Evolutionary conservation across 2,888 invertebrate genomes (phyloP), one percentile per base, ranked within the genome.

Genomic region (Spisula solida): DNA sequence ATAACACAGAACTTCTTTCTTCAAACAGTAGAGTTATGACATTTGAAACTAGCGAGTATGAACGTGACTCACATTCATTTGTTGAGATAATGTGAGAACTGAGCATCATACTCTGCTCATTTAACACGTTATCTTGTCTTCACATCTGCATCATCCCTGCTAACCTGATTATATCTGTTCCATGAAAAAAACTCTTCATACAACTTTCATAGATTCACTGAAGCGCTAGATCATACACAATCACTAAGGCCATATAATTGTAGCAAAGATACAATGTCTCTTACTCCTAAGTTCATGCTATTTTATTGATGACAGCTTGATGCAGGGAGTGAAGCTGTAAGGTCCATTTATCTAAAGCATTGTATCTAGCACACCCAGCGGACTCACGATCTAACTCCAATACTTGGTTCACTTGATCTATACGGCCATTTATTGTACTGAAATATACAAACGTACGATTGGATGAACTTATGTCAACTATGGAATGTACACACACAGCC

Each of bases 311-410:
- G 95, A 99, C 98, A 87, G 99, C 98, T 95, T 98, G 97, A 97
- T 99, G 99, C 95, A 99, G 97, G 81, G 98, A 98, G 94, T 98
- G 97, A 93, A 99, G 97, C 97, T 99, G 99, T 96, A 98, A 98
- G 90, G 99, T 99, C 99, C 99, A 99, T 97, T 98, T 98, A 97
- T 99, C 99, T 95, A 99, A 97, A 81, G 99, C 99, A 95, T 97
- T 97, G 97, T 99, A 99, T 90, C 99, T 98, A 82, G 98, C 98
- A 82, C 98, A 98, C 95, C 98, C 98, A 92, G 98, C 97, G 20
- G 94, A 92, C 87, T 96, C 96, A 75, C 94, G 92, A 96, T 98
- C 98, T 96, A 99, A 97, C 97, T 99, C 98, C 94, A 99, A 97
- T 89, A 99, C 99, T 94, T 99, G 98, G 97, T 99, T 98, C 91